Conservation (phyloP, 2,888 invertebrate genomes). For the Sarcophaga rosellei region DNA sequence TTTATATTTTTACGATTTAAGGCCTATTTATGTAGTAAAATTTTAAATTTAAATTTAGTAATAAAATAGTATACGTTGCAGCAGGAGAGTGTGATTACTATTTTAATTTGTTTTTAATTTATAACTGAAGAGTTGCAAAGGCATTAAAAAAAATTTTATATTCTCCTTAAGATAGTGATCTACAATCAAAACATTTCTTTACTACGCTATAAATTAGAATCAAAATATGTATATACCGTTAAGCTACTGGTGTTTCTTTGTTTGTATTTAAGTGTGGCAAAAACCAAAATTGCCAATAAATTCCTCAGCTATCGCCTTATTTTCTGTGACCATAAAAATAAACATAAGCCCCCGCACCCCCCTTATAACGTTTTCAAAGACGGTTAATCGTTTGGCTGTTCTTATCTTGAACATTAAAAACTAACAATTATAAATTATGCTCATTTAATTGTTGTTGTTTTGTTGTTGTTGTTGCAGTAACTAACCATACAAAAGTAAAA, state of each 20-base stretch:
- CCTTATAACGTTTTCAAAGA: conserved; percentile 20
- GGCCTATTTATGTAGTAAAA: too few species aligned
- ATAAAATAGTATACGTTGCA: too few species aligned
- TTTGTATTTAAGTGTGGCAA: background rate
- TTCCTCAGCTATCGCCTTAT: conserved; percentile 1
- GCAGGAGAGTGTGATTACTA: too few species aligned
- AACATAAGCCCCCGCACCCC: background rate
- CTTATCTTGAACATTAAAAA: conserved; percentile 58
- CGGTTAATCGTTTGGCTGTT: conserved; percentile 6
- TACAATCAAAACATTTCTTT: background rate
- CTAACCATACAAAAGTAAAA: conserved; percentile 6
- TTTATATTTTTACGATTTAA: too few species aligned
- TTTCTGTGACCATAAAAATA: conserved; percentile 5
- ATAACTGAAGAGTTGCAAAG: too few species aligned
- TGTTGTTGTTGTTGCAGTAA: conserved; percentile 12
- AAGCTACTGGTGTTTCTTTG: conserved; percentile 29
- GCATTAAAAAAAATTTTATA: background rate
- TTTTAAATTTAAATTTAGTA: too few species aligned
- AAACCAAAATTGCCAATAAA: conserved; percentile 11
- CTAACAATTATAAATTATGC: conserved; percentile 65
- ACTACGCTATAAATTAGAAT: background rate
- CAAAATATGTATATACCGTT: conserved; percentile 7
- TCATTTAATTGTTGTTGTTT: conserved; percentile 43
- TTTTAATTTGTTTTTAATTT: too few species aligned
- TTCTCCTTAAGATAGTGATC: background rate